phyloP scores from a whole-genome alignment of 2,113 vertebrate species.

The Helogale parvula region DNA sequence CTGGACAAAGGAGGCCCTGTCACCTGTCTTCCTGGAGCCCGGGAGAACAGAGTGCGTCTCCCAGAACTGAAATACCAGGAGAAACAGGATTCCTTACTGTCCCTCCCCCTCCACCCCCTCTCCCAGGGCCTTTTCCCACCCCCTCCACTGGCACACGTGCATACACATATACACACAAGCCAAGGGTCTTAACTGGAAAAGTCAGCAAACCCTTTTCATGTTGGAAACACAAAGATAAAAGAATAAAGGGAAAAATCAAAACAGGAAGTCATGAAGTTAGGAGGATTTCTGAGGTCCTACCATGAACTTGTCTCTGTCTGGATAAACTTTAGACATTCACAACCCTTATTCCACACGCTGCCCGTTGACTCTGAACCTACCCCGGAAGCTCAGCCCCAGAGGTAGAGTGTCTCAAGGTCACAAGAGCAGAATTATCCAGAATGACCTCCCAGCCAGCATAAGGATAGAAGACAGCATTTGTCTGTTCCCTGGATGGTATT shows the following conservation, averaged over 20 bases:
- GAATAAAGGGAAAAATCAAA: not conserved
- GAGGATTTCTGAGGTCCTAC: not conserved
- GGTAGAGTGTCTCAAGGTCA: not conserved
- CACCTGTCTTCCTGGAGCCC: not conserved
- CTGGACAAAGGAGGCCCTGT: not conserved
- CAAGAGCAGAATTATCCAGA: not conserved
- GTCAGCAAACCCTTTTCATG: not conserved
- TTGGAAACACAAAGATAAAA: constrained; percentile 1
- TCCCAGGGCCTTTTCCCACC: not conserved
- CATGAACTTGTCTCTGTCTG: not conserved
- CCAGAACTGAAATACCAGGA: not conserved
- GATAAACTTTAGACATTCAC: not conserved
- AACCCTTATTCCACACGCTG: not conserved
- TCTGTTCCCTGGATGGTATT: not conserved
- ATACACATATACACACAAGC: not conserved
- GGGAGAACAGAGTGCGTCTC: not conserved
- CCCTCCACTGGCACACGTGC: not conserved
- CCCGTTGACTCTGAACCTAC: not conserved
- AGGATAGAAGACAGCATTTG: not conserved
- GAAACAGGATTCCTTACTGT: not conserved
- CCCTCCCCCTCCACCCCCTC: not conserved
- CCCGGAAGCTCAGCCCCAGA: not conserved
- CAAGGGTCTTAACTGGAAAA: not conserved
- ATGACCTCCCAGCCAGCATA: not conserved
- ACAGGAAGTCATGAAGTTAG: not conserved